These are phyloP conservation scores for Aramus guarauna DNA, from an alignment of 2,113 vertebrate genomes.

Conservation along the genomic window DNA sequence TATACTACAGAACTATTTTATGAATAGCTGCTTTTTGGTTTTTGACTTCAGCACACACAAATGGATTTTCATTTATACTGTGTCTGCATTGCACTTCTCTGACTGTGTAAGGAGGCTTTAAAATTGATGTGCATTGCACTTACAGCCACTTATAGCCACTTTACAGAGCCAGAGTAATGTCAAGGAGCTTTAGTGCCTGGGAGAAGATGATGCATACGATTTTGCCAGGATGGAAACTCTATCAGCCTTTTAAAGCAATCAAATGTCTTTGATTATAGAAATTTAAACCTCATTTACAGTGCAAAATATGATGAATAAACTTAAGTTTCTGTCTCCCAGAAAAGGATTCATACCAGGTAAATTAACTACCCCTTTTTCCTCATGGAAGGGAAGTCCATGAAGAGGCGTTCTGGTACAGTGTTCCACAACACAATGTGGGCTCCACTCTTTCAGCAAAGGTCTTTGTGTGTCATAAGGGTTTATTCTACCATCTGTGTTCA, in stretches of 20 bases:
- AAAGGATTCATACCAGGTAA: neutral
- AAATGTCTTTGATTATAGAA: neutral
- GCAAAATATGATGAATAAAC: neutral
- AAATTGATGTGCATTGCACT: slow-evolving; percentile 23
- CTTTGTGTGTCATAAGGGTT: neutral
- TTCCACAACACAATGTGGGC: neutral
- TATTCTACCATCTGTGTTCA: neutral
- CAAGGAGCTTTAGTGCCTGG: neutral
- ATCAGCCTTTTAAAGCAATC: neutral
- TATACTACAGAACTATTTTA: neutral
- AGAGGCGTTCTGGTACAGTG: neutral
- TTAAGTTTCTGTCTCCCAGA: neutral
- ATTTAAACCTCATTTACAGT: neutral
- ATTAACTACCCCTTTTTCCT: neutral
- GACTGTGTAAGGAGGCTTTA: neutral
- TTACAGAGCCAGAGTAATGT: neutral
- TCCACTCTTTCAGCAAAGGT: neutral
- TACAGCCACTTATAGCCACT: slow-evolving; percentile 7
- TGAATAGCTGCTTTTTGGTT: neutral
- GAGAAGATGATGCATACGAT: neutral
- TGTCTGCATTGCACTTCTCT: neutral
- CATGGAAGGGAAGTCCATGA: neutral
- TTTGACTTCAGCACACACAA: neutral
- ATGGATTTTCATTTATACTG: neutral
- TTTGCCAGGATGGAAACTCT: neutral